Conservation (phyloP, 35 echinoderm and acorn worm species). For the Heliocidaris tuberculata region DNA sequence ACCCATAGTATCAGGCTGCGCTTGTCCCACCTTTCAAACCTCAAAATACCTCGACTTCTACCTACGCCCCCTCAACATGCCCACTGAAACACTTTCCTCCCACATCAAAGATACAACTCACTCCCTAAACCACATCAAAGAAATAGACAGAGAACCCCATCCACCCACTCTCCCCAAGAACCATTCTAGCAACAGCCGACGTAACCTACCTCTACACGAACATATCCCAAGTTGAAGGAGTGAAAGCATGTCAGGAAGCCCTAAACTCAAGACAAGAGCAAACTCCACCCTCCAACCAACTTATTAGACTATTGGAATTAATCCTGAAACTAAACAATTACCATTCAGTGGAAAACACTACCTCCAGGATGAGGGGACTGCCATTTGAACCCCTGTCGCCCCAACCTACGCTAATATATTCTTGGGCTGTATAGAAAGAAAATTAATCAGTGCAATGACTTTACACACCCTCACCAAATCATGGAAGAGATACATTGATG, state of each 20-base stretch:
- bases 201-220: constrained; percentile 36
- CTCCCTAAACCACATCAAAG: not conserved
- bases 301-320: constrained; percentile 20
- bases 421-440: constrained; percentile 16
- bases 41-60: constrained; percentile 13
- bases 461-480: not conserved
- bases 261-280: not conserved
- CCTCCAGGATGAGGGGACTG: not conserved
- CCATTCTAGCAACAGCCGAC: not conserved
- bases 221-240: not conserved
- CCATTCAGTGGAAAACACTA: constrained; percentile 41
- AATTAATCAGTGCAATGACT: not conserved
- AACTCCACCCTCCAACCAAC: not conserved
- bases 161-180: not conserved
- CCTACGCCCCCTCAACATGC: constrained; percentile 22
- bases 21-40: not conserved
- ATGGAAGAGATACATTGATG: constrained; percentile 39
- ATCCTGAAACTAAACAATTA: constrained; percentile 39
- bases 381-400: not conserved
- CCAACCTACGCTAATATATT: constrained; percentile 13
- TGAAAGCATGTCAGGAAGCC: not conserved
- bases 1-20: constrained; percentile 25
- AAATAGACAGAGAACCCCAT: not conserved
- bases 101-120: constrained; percentile 21
- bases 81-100: not conserved